Conservation (phyloP, 2,113 vertebrate species). For the Lepus timidus region DNA sequence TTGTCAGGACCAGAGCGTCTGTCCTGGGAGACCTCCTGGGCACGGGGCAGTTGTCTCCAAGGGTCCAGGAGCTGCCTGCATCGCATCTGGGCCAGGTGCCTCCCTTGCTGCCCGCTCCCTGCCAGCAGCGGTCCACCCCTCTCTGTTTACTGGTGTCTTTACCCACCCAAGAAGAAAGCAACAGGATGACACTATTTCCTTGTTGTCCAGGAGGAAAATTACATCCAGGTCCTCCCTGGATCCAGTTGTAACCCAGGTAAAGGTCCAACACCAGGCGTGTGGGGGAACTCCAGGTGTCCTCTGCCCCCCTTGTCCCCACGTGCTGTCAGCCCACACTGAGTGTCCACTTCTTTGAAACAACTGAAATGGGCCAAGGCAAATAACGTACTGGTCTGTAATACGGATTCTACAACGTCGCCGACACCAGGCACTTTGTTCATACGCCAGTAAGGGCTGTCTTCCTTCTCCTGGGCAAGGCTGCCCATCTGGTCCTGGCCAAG, state of each 20-base stretch:
- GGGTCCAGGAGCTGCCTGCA: neutral
- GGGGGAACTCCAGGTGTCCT: too few species aligned
- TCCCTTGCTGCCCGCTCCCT: neutral
- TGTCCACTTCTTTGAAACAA: neutral
- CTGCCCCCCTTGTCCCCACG: too few species aligned
- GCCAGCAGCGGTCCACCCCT: neutral
- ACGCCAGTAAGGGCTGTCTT: neutral
- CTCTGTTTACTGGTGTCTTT: neutral
- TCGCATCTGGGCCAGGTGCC: neutral
- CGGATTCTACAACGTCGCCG: neutral
- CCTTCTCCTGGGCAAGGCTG: neutral
- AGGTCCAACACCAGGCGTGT: neutral
- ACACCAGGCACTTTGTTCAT: neutral
- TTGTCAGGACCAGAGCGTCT: neutral
- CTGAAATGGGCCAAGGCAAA: neutral
- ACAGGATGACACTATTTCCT: neutral
- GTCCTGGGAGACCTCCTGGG: neutral
- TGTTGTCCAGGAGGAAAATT: neutral
- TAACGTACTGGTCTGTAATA: neutral
- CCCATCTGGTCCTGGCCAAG: neutral
- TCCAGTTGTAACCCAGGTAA: constrained; percentile 1
- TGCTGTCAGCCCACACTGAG: neutral
- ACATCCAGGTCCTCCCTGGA: neutral
- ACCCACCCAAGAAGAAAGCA: neutral
- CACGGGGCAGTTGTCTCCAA: neutral